Evolutionary conservation across 2,888 invertebrate genomes (phyloP).

Genomic region (Malachius bipustulatus): DNA sequence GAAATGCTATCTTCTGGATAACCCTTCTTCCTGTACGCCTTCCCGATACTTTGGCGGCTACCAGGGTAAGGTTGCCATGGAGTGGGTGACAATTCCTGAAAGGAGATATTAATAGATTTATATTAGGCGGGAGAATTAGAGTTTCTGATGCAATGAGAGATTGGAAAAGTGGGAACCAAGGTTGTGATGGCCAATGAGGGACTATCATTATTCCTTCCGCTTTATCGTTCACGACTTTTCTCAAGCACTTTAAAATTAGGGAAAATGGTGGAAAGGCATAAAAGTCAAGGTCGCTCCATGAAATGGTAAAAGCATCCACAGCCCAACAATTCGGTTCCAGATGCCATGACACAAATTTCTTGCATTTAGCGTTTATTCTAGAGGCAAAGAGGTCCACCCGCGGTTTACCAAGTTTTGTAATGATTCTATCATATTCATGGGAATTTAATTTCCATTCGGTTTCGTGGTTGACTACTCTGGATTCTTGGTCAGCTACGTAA

Average conservation of each 20-base stretch:
- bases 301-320: constrained; percentile 15
- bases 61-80: neutral
- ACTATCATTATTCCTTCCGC: constrained; percentile 21
- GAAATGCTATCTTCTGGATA: neutral
- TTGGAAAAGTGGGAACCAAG: constrained; percentile 8
- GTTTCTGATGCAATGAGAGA: no score
- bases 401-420: constrained; percentile 9
- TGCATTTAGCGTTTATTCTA: constrained; percentile 13
- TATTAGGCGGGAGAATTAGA: constrained; percentile 17
- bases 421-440: no score
- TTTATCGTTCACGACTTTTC: constrained; percentile 12
- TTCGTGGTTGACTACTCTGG: constrained; percentile 9
- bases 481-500: constrained; percentile 10
- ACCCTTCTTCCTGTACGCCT: neutral
- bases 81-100: neutral
- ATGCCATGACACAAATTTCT: constrained; percentile 9
- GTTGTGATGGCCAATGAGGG: no score
- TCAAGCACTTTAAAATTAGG: neutral
- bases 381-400: constrained; percentile 12
- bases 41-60: neutral
- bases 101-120: constrained; percentile 8
- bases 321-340: constrained; percentile 8
- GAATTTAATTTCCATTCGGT: constrained; percentile 17
- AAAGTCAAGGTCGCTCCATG: constrained; percentile 9
- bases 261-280: constrained; percentile 14